Evolutionary conservation across 1,140 invertebrate genomes (phyloP).

Genomic region (Pectinophora gossypiella): DNA sequence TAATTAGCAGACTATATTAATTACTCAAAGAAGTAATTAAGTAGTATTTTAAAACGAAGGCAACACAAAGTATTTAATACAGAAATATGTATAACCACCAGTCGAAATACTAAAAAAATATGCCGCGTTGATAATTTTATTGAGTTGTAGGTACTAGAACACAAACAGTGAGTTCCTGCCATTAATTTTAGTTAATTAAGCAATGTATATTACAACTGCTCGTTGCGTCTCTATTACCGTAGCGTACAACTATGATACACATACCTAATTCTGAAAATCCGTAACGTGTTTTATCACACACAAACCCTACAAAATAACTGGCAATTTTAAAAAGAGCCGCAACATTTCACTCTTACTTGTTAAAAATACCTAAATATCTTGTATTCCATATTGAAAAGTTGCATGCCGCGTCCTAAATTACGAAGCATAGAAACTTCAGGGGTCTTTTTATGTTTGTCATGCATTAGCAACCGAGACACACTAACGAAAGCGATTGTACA

Average conservation of each 20-base stretch:
- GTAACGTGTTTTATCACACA: not conserved
- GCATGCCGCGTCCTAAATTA: too few relatives aligned
- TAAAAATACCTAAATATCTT: too few relatives aligned
- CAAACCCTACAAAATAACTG: not conserved
- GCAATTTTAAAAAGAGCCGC: not conserved
- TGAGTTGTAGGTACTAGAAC: not conserved
- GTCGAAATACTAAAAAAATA: too few relatives aligned
- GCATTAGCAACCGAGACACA: not conserved
- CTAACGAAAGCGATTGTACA: not conserved
- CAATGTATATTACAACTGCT: conserved; percentile 3
- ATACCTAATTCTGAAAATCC: not conserved
- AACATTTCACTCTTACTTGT: too few relatives aligned
- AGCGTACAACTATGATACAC: not conserved
- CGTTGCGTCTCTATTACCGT: not conserved
- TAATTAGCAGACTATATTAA: too few relatives aligned
- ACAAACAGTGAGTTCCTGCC: not conserved
- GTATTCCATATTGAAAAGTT: too few relatives aligned
- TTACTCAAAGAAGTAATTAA: too few relatives aligned
- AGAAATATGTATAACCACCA: too few relatives aligned
- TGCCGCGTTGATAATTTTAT: not conserved
- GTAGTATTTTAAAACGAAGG: too few relatives aligned
- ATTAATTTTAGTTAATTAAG: conserved; percentile 4
- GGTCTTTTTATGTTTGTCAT: not conserved
- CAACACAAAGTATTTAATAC: too few relatives aligned
- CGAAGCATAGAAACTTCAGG: not conserved